Base-by-base conservation (phyloP, 2,113 vertebrate species). In the Saimiri boliviensis region DNA sequence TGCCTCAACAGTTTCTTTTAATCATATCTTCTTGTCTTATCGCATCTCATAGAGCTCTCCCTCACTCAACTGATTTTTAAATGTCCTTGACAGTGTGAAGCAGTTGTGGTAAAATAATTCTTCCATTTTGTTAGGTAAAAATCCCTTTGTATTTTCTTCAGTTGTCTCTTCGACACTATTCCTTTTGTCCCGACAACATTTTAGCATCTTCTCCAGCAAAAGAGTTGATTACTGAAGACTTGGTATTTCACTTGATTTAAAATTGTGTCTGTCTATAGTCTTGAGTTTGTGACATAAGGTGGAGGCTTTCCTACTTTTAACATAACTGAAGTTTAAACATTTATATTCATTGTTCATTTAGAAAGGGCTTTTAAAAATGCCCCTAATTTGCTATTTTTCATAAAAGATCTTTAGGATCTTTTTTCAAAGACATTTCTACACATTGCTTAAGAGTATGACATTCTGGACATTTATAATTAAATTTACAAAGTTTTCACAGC, bases 131-230 rank as follows among this genome's bases (percentile, higher is more conserved):
- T 37, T 88, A n/a, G 47, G 20, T 84, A 91, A 56, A 52, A 11
- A 81, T 63, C 47, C 16, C 6, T 82, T 71, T 84, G 21, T 25
- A 91, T 91, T 91, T 70, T 86, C 49, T 56, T 89, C 58, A 40
- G 63, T 40, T 91, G 66, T 74, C n/a, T 92, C n/a, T 89, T 76
- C 60, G 11, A 85, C 35, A 71, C n/a, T 37, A 4, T 54, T 81
- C 37, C 82, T 73, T 66, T 86, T n/a, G 68, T 88, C 95, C 25
- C 37, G 27, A 86, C 20, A 52, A 93, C 40, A 91, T 82, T 77
- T 97, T 37, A 84, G 32, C 60, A 91, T 70, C 40, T 94, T 90
- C 68, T 93, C 74, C 90, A 94, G 47, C 49, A 45, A 88, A 77
- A 88, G 32, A 58, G 30, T 45, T 77, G 52, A 82, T 66, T 83